Evolutionary conservation across 2,888 invertebrate species (phyloP), one percentile per base, ranked within the genome.

Genomic region (Drosophila testacea): DNA sequence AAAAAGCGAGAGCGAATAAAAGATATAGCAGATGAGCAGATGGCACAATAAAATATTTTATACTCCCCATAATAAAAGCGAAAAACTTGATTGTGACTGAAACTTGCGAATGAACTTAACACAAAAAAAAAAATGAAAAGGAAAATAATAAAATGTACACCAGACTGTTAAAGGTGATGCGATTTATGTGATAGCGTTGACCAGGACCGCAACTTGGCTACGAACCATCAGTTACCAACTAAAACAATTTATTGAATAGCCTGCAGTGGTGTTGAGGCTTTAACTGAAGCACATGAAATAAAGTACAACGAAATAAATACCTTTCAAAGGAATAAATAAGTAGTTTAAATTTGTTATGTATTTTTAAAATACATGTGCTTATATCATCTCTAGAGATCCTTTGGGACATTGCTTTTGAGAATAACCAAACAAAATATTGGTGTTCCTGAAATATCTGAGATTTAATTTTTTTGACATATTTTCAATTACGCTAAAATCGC

Each of bases 21-120:
- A 27, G 51, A 70, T 63, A 74, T 61, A 47, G 42, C 34, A 28
- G 34, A 34, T 57, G 63, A 77, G 75, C 77, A 77, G 79, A 68
- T 77, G 79, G 80, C 57, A 60, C 69, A 68, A 79, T 87, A 84
- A 87, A 79, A 84, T 79, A 79, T 82, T 75, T 82, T 73, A 84
- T 82, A 69, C 75, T 65, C 39, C 44, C 64, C 61, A 68, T 78
- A 84, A 87, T 79, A 86, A 86, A 83, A 72, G 65, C 78, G 61
- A 70, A 79, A 88, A 86, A 84, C 84, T 88, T 85, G 81, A 85
- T 85, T 88, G 79, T 60, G 79, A 67, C 77, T 68, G 77, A 64
- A 75, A 68, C 56, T 66, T 64, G 73, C 64, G 69, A 73, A 64
- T 42, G 48, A 61, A 72, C 60, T 65, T 65, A 72, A 52, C 65